Percentiles rank a stretch among this genome's conserved stretches.
These are phyloP conservation scores for Epistrophe eligans DNA, from an alignment of 2,888 invertebrate species.

Conservation along the genomic window DNA sequence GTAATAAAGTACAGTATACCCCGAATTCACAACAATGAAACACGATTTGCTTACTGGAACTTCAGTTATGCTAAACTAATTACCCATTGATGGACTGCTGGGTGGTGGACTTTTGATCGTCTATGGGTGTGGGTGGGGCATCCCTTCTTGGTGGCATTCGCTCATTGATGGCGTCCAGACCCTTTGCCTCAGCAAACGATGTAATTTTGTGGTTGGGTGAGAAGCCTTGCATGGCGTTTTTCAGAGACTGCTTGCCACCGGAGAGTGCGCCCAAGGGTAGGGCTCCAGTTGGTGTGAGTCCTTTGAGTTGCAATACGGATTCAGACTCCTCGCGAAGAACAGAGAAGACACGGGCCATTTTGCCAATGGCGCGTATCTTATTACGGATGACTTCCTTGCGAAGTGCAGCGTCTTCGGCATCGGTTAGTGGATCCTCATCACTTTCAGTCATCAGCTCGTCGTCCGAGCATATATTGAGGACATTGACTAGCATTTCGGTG, in stretches of 20 bases:
- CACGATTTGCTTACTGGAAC: slow-evolving; percentile 70
- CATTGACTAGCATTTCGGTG: slow-evolving; percentile 99
- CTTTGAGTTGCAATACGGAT: slow-evolving; percentile 98
- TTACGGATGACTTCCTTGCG: slow-evolving; percentile 99
- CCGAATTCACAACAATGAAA: slow-evolving; percentile 73
- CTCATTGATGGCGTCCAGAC: slow-evolving; percentile 99
- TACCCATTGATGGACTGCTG: slow-evolving; percentile 72
- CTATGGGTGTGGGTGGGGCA: slow-evolving; percentile 88
- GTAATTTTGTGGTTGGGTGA: slow-evolving; percentile 99
- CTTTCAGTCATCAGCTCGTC: slow-evolving; percentile 99
- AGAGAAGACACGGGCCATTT: slow-evolving; percentile 99
- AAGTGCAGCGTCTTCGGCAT: slow-evolving; percentile 94
- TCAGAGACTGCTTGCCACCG: slow-evolving; percentile 97
- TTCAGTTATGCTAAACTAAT: slow-evolving; percentile 61
- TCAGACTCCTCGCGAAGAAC: slow-evolving; percentile 99
- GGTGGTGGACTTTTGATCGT: slow-evolving; percentile 78
- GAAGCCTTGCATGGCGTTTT: slow-evolving; percentile 97
- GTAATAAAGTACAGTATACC: slow-evolving; percentile 52
- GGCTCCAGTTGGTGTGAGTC: slow-evolving; percentile 98
- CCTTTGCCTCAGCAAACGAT: slow-evolving; percentile 99
- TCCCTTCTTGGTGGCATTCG: slow-evolving; percentile 98
- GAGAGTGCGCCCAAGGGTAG: slow-evolving; percentile 97
- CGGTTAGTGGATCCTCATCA: slow-evolving; percentile 88
- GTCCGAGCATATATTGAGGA: slow-evolving; percentile 99
- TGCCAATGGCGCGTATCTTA: slow-evolving; percentile 99